These are phyloP conservation scores for Oryzias melastigma DNA, from an alignment of 2,113 vertebrate genomes.

Conservation along the genomic window DNA sequence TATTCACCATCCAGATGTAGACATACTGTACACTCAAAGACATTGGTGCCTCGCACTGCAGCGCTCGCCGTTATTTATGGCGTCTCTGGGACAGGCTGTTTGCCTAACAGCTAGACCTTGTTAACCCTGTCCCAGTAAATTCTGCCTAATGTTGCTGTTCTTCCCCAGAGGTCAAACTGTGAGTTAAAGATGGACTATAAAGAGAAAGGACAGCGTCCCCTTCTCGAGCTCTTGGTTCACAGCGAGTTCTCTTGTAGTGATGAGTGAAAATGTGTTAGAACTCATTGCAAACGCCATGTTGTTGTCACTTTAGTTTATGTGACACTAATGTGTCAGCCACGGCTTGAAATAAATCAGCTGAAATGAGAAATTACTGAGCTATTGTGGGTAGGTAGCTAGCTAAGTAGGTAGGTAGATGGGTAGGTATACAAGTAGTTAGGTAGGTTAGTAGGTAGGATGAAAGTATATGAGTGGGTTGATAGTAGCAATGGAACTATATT, in stretches of 20 bases:
- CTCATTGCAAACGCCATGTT: neutral
- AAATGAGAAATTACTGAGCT: no score
- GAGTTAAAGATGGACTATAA: slow-evolving; percentile 9
- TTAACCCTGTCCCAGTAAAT: slow-evolving; percentile 72
- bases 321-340: no score
- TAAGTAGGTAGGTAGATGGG: no score
- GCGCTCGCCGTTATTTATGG: slow-evolving; percentile 70
- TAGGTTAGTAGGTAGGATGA: no score
- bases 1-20: slow-evolving; percentile 32
- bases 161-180: slow-evolving; percentile 33
- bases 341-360: no score
- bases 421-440: no score
- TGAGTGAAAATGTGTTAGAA: neutral
- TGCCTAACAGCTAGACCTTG: slow-evolving; percentile 70
- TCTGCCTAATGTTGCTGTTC: slow-evolving; percentile 62
- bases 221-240: slow-evolving; percentile 21
- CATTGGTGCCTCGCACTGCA: slow-evolving; percentile 13
- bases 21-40: slow-evolving; percentile 28
- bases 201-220: slow-evolving; percentile 9
- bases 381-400: no score
- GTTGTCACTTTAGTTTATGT: no score
- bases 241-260: slow-evolving; percentile 1
- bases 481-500: no score
- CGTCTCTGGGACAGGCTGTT: slow-evolving; percentile 66
- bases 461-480: no score